These are phyloP conservation scores for Leguminivora glycinivorella DNA, from an alignment of 1,140 invertebrate genomes.

Conservation along the genomic window DNA sequence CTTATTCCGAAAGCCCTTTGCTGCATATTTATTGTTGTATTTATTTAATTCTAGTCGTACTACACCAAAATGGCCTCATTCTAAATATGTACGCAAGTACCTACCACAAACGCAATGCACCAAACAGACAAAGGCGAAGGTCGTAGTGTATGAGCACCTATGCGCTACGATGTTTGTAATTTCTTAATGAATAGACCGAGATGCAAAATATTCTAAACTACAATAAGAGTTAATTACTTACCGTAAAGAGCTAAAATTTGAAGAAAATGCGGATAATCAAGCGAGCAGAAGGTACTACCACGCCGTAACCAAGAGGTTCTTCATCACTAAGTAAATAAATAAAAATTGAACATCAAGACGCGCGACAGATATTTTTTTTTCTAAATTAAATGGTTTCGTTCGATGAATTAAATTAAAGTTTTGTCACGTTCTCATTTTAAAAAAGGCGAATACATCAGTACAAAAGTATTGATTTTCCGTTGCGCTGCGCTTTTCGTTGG, in stretches of 20 bases:
- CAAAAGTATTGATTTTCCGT: constrained; percentile 71
- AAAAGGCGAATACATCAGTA: constrained; percentile 72
- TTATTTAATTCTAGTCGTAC: not conserved
- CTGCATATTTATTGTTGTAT: not conserved
- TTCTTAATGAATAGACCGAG: not conserved
- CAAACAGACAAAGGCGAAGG: constrained; percentile 78
- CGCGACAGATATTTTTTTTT: constrained; percentile 69
- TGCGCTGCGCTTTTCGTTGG: constrained; percentile 19
- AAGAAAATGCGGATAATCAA: constrained; percentile 64
- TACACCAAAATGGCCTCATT: constrained; percentile 30
- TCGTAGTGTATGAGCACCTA: constrained; percentile 57
- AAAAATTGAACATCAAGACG: constrained; percentile 77
- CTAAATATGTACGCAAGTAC: constrained; percentile 38
- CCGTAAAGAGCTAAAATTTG: constrained; percentile 70
- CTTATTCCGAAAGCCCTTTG: not conserved
- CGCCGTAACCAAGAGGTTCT: constrained; percentile 76
- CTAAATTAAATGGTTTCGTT: constrained; percentile 72
- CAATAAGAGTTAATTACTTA: constrained; percentile 55
- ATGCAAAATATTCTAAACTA: not conserved
- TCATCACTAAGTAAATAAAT: constrained; percentile 79
- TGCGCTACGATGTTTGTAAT: constrained; percentile 27
- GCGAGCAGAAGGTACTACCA: constrained; percentile 74
- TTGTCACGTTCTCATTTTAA: constrained; percentile 79
- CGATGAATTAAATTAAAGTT: constrained; percentile 72
- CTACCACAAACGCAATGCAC: constrained; percentile 72